Base-by-base conservation (phyloP, 2,797 vertebrate species). In the Eutrigla gurnardus region DNA sequence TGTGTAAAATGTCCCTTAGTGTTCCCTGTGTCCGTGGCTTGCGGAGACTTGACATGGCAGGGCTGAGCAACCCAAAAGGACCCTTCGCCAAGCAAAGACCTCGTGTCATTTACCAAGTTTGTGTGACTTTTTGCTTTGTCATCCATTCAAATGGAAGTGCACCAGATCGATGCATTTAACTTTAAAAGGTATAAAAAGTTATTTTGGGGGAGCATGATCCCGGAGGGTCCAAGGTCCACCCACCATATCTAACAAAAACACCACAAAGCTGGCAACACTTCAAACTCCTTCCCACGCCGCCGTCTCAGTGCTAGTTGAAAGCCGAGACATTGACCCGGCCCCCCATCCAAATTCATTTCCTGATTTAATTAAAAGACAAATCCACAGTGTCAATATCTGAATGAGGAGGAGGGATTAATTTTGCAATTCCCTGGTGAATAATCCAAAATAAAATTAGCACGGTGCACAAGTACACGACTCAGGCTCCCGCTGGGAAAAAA, bases 381-480 rank as follows among this genome's bases (percentile, higher is more conserved):
- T 54, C 42, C 10, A 40, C 55, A 70, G 36, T 37, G 61, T 73
- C 61, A 72, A 74, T 60, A 74, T 74, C 7, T 50, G 43, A 7
- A 13, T 15, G 18, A 77, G 17, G 12, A n/a, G 1, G 5, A 46
- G 25, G 54, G 61, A 80, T 70, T 57, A 25, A 39, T 10, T 62
- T 61, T n/a, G 37, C 55, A 49, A 69, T 33, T 79, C 70, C 35
- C 5, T 10, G 2, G 35, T 17, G 42, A 73, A 78, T 62, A 55
- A 81, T 85, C 49, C 25, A 65, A 87, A 80, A 65, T 37, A 61
- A 68, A 82, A 81, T 70, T 9, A 75, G 60, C 33, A 35, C n/a
- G 40, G 8, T 32, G 47, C 18, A 65, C 43, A 82, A 74, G 70
- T 55, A 62, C 39, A 75, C 45, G 50, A 78, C 47, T 70, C 25